These are phyloP conservation scores for Arctopsyche grandis DNA, from an alignment of 1,140 invertebrate genomes.

Conservation along the genomic window DNA sequence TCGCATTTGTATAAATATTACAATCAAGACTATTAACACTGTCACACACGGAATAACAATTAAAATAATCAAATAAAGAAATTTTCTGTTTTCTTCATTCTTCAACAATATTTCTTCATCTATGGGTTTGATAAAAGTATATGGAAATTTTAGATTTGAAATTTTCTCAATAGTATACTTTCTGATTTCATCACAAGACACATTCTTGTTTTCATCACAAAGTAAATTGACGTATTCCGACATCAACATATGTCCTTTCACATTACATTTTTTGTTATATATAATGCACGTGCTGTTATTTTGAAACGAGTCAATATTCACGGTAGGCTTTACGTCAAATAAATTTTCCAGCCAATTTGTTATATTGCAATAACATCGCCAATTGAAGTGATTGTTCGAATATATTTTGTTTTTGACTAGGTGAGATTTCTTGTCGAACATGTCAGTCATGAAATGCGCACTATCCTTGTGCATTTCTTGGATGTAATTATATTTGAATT, in stretches of 20 bases:
- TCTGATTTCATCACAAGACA: conserved; percentile 34
- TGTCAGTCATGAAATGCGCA: conserved; percentile 68
- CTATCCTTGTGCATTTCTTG: conserved; percentile 65
- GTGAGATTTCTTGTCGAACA: conserved; percentile 58
- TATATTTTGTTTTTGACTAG: conserved; percentile 66
- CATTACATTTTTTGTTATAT: conserved; percentile 73
- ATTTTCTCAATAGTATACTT: not conserved
- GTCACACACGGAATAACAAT: not conserved
- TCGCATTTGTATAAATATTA: conserved; percentile 45
- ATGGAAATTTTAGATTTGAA: not conserved
- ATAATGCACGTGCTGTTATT: conserved; percentile 71
- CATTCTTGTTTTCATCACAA: conserved; percentile 66
- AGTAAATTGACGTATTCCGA: conserved; percentile 71
- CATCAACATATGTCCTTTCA: conserved; percentile 71
- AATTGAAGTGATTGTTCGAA: conserved; percentile 71
- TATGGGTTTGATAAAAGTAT: not conserved
- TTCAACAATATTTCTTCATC: not conserved
- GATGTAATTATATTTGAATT: conserved; percentile 72
- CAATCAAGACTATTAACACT: not conserved
- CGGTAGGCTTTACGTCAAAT: conserved; percentile 57
- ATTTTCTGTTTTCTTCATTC: conserved; percentile 50
- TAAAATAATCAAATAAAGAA: conserved; percentile 56
- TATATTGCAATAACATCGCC: conserved; percentile 72
- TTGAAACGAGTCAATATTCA: conserved; percentile 59
- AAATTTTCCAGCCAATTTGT: conserved; percentile 67